A percentile compares a stretch with the other conserved stretches of the same genome.
These are phyloP conservation scores for Pterocles gutturalis DNA, from an alignment of 2,113 vertebrate genomes.

Conservation along the genomic window DNA sequence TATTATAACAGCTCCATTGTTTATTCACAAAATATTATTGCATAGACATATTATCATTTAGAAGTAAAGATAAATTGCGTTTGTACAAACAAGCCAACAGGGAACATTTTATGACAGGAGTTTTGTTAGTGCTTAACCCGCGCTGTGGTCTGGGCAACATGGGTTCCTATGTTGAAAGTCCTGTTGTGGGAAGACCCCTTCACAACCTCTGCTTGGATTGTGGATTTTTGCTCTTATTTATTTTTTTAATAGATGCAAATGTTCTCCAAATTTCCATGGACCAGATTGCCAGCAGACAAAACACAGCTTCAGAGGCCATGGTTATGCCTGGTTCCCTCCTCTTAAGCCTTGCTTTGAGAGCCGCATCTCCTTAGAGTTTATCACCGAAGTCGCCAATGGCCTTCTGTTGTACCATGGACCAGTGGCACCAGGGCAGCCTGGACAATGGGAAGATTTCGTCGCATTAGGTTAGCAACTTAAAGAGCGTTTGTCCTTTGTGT, in stretches of 20 bases:
- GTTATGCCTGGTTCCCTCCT: constrained; percentile 90
- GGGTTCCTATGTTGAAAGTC: background rate
- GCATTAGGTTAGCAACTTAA: constrained; percentile 79
- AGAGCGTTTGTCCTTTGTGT: background rate
- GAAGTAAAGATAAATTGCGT: background rate
- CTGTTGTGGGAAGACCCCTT: background rate
- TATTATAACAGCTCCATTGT: rapidly evolving
- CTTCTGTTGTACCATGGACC: constrained; percentile 88
- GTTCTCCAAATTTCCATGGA: constrained; percentile 84
- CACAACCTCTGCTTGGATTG: background rate
- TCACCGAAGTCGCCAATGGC: constrained; percentile 82
- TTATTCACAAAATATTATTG: background rate
- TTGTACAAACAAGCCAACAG: background rate
- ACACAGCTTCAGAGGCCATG: constrained; percentile 83
- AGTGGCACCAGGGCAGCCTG: constrained; percentile 59
- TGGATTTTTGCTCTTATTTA: background rate
- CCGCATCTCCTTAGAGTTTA: constrained; percentile 87
- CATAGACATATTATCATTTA: background rate
- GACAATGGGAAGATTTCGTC: constrained; percentile 82
- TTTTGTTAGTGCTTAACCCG: background rate
- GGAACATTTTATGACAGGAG: background rate
- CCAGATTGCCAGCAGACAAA: constrained; percentile 91
- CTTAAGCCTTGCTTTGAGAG: constrained; percentile 86
- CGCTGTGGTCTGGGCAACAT: background rate
- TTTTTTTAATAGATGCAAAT: constrained; percentile 81